Conservation (phyloP, 2,113 vertebrate species). For the Oophaga pumilio region DNA sequence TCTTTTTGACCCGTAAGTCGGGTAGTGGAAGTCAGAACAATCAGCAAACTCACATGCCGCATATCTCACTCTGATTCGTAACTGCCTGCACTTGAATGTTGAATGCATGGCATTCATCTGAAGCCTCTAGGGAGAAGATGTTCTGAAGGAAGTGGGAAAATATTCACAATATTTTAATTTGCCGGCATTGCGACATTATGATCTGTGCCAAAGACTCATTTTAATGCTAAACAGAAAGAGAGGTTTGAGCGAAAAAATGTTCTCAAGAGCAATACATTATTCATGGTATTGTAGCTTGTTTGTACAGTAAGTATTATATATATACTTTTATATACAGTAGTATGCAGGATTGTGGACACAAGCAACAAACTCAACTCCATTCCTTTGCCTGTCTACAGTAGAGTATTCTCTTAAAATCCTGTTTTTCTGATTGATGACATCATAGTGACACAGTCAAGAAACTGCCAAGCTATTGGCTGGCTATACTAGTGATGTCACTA, state of each 20-base stretch:
- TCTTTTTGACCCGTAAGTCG: constrained; percentile 6
- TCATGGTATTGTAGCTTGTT: constrained; percentile 10
- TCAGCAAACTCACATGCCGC: constrained; percentile 22
- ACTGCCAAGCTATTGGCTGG: too few species aligned
- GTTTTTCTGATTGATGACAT: too few species aligned
- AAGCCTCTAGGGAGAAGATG: constrained; percentile 43
- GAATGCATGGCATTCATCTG: constrained; percentile 43
- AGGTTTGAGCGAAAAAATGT: neutral
- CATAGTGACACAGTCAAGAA: too few species aligned
- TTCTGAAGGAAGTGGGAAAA: constrained; percentile 47
- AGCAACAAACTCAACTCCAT: too few species aligned
- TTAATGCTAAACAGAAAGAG: constrained; percentile 7
- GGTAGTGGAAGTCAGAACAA: constrained; percentile 21
- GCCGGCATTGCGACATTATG: constrained; percentile 22
- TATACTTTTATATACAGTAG: neutral
- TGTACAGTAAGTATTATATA: neutral
- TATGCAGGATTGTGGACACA: too few species aligned
- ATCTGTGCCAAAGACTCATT: constrained; percentile 9
- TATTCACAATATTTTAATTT: constrained; percentile 42
- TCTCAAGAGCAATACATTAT: neutral
- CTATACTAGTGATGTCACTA: too few species aligned
- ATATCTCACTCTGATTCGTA: neutral
- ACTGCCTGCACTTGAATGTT: constrained; percentile 44
- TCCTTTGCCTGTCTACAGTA: too few species aligned
- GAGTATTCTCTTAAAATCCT: too few species aligned